Evolutionary conservation across 1,140 invertebrate species (phyloP).

Genomic region (Diabrotica virgifera): DNA sequence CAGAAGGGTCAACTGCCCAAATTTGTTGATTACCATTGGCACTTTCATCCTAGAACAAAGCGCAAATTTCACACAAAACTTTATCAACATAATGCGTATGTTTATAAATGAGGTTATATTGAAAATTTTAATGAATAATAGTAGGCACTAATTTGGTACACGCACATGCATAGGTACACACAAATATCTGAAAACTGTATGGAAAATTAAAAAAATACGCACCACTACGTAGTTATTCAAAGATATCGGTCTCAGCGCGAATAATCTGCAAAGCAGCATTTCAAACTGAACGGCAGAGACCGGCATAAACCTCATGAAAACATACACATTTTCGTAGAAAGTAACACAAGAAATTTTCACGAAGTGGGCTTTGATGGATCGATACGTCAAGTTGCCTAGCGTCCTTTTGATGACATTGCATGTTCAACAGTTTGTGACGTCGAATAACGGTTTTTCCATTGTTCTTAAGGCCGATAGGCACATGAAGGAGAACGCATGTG

Average conservation of each 20-base stretch:
- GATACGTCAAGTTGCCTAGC: conserved; percentile 11
- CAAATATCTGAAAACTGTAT: too few relatives aligned
- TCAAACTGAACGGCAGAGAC: conserved; percentile 3
- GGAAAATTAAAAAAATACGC: conserved; percentile 17
- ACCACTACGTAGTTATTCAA: conserved; percentile 37
- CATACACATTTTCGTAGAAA: conserved; percentile 3
- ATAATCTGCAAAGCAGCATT: conserved; percentile 42
- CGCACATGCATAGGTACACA: neutral
- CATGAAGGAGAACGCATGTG: neutral
- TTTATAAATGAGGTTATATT: too few relatives aligned
- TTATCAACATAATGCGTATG: too few relatives aligned
- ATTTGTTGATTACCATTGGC: conserved; percentile 31
- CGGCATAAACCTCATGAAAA: conserved; percentile 1
- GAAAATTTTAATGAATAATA: neutral
- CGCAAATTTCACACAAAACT: too few relatives aligned
- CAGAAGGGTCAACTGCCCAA: conserved; percentile 37
- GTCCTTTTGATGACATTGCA: conserved; percentile 36
- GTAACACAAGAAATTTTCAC: conserved; percentile 8
- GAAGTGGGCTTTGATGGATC: conserved; percentile 11
- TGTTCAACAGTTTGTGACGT: conserved; percentile 33
- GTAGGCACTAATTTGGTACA: conserved; percentile 7
- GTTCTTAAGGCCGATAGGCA: neutral
- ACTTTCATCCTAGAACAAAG: conserved; percentile 29
- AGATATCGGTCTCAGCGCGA: conserved; percentile 34
- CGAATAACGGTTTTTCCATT: conserved; percentile 9